A percentile compares a stretch with the other conserved stretches of the same genome.
phyloP scores from a whole-genome alignment of 1,140 invertebrate species.

The Scaptomyza pallida region DNA sequence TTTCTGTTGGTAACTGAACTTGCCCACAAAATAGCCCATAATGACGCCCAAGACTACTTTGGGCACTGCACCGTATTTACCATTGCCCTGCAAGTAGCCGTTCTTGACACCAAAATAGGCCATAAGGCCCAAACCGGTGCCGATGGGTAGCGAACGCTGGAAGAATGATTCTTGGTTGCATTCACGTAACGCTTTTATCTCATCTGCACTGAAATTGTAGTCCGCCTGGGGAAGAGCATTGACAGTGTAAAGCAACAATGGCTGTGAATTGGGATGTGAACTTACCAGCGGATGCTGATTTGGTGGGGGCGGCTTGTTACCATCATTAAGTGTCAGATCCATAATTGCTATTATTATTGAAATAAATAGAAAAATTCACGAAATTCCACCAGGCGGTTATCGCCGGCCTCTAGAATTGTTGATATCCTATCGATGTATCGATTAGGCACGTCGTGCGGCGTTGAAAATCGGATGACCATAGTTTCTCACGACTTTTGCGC shows the following conservation, averaged over 20 bases:
- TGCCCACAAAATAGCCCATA: slow-evolving; percentile 90
- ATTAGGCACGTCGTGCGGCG: background rate
- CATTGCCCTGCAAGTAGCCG: slow-evolving; percentile 85
- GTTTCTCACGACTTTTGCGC: too few species aligned
- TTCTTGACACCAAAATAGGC: slow-evolving; percentile 87
- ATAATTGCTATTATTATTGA: slow-evolving; percentile 25
- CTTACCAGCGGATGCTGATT: slow-evolving; percentile 67
- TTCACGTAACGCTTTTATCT: slow-evolving; percentile 87
- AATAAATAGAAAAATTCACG: slow-evolving; percentile 19
- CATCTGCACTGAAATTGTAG: slow-evolving; percentile 84
- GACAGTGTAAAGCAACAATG: background rate
- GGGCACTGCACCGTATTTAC: slow-evolving; percentile 87
- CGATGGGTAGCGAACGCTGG: slow-evolving; percentile 88
- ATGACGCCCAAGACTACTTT: slow-evolving; percentile 87
- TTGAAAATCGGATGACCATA: background rate
- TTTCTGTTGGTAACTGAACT: slow-evolving; percentile 89
- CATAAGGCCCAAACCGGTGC: slow-evolving; percentile 85
- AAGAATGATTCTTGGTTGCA: slow-evolving; percentile 90
- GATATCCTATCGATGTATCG: slow-evolving; percentile 26
- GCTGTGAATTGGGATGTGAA: background rate
- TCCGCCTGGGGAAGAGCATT: slow-evolving; percentile 83
- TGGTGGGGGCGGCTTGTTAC: slow-evolving; percentile 13
- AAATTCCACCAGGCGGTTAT: slow-evolving; percentile 34
- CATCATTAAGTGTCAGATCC: slow-evolving; percentile 55
- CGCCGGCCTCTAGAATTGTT: slow-evolving; percentile 24